These are phyloP conservation scores for Ariolimax columbianus DNA, from an alignment of 2,888 invertebrate species.

Conservation along the genomic window DNA sequence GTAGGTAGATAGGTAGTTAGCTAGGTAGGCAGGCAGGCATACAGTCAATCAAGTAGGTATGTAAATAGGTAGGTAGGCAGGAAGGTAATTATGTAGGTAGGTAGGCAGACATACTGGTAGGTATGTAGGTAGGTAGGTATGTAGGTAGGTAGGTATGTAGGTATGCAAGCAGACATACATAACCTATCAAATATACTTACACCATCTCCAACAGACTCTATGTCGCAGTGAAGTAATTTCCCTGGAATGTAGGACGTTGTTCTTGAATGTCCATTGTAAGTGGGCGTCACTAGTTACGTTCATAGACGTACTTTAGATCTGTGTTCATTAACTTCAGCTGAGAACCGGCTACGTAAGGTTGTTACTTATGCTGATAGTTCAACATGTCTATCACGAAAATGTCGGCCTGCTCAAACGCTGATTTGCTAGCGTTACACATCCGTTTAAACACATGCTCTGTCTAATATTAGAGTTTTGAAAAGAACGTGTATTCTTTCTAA, in stretches of 20 bases:
- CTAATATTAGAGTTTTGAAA: no score
- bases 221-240: background rate
- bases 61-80: background rate
- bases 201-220: slow-evolving; percentile 5
- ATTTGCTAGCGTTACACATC: no score
- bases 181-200: background rate
- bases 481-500: no score
- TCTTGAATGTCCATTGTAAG: background rate
- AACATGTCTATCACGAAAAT: no score
- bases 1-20: background rate
- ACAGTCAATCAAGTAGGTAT: background rate
- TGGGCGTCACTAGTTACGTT: background rate
- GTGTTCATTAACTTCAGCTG: background rate
- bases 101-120: background rate
- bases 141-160: background rate
- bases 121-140: background rate
- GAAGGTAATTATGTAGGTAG: background rate
- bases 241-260: background rate
- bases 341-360: no score
- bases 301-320: background rate
- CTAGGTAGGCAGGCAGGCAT: background rate
- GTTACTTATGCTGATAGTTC: no score
- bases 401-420: no score
- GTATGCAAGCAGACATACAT: background rate
- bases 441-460: no score